Percentiles rank a stretch among this genome's conserved stretches.
phyloP scores from a whole-genome alignment of 2,888 invertebrate species.

The Amaurobius ferox region DNA sequence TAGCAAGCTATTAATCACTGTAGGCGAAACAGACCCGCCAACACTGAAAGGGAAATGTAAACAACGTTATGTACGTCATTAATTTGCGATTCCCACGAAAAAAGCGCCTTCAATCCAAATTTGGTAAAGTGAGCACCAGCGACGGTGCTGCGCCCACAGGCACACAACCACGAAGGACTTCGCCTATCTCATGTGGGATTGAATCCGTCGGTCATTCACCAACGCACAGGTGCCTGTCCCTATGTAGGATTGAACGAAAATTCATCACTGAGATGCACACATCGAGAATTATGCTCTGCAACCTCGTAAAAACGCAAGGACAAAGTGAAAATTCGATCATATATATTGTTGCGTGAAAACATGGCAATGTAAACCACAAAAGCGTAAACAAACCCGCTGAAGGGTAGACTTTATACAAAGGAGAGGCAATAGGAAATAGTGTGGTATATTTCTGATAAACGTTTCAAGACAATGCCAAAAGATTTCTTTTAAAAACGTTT shows the following conservation, averaged over 20 bases:
- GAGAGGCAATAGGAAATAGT: no score
- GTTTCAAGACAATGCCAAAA: no score
- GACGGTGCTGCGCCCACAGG: slow-evolving; percentile 33
- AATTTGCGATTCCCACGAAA: slow-evolving; percentile 53
- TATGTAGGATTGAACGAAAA: slow-evolving; percentile 27
- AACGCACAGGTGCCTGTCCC: slow-evolving; percentile 51
- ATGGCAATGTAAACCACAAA: background rate
- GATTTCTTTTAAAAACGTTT: no score
- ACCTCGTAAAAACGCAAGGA: background rate
- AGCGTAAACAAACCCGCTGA: background rate
- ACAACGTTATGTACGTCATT: slow-evolving; percentile 39
- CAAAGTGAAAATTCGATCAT: background rate
- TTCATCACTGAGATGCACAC: background rate
- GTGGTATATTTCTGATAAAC: no score
- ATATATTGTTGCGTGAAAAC: background rate
- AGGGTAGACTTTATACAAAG: no score
- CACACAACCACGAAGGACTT: slow-evolving; percentile 10
- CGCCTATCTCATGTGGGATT: slow-evolving; percentile 48
- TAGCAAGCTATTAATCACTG: background rate
- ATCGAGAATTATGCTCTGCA: background rate
- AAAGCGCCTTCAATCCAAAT: slow-evolving; percentile 40
- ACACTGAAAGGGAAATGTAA: slow-evolving; percentile 16
- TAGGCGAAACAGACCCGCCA: slow-evolving; percentile 11
- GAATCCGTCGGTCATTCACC: slow-evolving; percentile 55
- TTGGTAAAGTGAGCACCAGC: slow-evolving; percentile 33